Evolutionary conservation across 2,113 vertebrate species (phyloP), one percentile per base, ranked within the genome.

Genomic region (Aspiorhynchus laticeps): DNA sequence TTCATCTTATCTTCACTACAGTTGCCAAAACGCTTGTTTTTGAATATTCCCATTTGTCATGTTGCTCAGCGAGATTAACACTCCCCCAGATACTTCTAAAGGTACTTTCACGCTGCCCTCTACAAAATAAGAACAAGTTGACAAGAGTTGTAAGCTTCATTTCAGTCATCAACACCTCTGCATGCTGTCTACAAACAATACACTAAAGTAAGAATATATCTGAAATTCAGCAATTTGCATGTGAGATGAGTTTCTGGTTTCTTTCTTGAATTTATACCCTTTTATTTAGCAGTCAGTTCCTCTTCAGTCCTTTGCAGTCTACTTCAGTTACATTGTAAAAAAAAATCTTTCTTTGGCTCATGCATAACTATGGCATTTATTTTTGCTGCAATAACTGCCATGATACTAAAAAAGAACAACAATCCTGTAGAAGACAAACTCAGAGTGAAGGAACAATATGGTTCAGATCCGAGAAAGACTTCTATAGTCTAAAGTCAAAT

Each of bases 401-500:
- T 12, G 69, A 73, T 73, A 73, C 21, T 24, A 73, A 38, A 73
- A 71, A 2, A 71, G 19, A 33, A 9, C 9, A 4, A 71, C 7
- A 71, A 36, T 21, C 48, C 28, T 33, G 17, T 78, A 19, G 28
- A 65, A 69, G 69, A 76, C 63, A 38, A 56, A 75, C 69, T 21
- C 36, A n/a, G 9, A 73, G 38, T 9, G 15, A 48, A 84, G 69
- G 36, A 38, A n/a, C 43, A 79, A 76, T 63, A 48, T 69, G 8
- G 56, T 41, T 26, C 75, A 84, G 77, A 83, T 77, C 14, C 36
- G 14, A 36, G 21, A 80, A 86, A 7, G 12, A 28, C 36, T 75
- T 78, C 28, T 36, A 41, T 10, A 4, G 78, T n/a, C 11, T 80
- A 61, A 80, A 80, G 36, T 80, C 53, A 36, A 80, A 63, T 56